Percentiles rank a stretch among this genome's conserved stretches.
phyloP scores from a whole-genome alignment of 2,113 vertebrate species.

The Cyprinodon tularosa region DNA sequence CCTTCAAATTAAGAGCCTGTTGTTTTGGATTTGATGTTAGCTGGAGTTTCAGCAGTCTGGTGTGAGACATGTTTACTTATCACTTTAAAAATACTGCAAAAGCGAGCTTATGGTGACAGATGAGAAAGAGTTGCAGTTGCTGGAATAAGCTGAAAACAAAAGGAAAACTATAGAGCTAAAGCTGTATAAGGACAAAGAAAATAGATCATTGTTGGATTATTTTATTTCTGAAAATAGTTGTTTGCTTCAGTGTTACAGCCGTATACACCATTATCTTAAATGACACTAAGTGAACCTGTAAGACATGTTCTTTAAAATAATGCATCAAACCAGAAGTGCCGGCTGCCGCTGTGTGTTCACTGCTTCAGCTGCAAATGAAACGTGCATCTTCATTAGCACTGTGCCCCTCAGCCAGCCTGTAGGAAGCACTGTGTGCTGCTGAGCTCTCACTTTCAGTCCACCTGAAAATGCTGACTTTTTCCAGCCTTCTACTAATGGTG shows the following conservation, averaged over 20 bases:
- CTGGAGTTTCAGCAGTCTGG: constrained; percentile 50
- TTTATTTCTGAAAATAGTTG: constrained; percentile 17
- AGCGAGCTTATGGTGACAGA: constrained; percentile 8
- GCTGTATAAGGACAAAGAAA: neutral
- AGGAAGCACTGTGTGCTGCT: constrained; percentile 8
- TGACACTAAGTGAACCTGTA: constrained; percentile 2
- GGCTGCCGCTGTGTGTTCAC: neutral
- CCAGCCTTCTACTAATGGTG: constrained; percentile 3
- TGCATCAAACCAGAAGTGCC: neutral
- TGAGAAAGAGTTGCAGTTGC: constrained; percentile 33
- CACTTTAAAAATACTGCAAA: constrained; percentile 24
- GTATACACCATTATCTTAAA: constrained; percentile 27
- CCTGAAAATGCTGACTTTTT: constrained; percentile 14
- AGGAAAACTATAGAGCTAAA: neutral
- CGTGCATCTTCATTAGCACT: neutral
- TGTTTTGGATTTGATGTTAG: constrained; percentile 3
- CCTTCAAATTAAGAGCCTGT: constrained; percentile 2
- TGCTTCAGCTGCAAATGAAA: neutral
- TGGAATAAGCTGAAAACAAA: neutral
- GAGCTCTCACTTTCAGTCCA: neutral
- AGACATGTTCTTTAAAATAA: neutral
- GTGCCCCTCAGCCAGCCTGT: neutral
- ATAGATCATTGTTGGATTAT: neutral
- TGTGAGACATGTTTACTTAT: constrained; percentile 13
- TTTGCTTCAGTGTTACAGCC: constrained; percentile 15